Percentiles rank a stretch among this genome's conserved stretches.
phyloP scores from a whole-genome alignment of 2,888 invertebrate genomes.

The Tethea ocularis region DNA sequence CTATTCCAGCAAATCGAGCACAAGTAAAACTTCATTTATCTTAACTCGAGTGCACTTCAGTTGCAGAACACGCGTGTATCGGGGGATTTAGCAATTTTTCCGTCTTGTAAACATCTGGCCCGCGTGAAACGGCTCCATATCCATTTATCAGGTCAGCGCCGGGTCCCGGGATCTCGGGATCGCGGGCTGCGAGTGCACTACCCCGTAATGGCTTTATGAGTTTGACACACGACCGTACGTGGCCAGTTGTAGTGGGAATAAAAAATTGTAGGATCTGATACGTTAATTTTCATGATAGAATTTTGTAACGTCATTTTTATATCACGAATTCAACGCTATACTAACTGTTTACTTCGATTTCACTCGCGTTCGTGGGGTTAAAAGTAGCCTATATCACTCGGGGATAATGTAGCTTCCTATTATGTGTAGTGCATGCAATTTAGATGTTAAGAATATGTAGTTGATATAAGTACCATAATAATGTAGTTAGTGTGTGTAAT shows the following conservation, averaged over 20 bases:
- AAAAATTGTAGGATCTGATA: neutral
- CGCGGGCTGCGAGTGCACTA: conserved; percentile 19
- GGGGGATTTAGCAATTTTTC: conserved; percentile 21
- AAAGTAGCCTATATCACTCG: too few species aligned
- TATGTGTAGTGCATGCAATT: too few species aligned
- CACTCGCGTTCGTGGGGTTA: too few species aligned
- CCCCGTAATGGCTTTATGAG: conserved; percentile 23
- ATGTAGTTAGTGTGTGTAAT: too few species aligned
- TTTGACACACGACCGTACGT: conserved; percentile 12
- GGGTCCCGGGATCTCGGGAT: conserved; percentile 18
- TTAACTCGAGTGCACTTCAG: conserved; percentile 19
- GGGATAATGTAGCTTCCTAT: too few species aligned
- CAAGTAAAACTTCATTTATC: conserved; percentile 16
- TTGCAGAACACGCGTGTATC: conserved; percentile 17
- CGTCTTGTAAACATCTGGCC: conserved; percentile 18
- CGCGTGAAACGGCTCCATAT: conserved; percentile 2
- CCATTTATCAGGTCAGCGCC: conserved; percentile 9
- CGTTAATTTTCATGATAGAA: too few species aligned
- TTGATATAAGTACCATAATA: too few species aligned
- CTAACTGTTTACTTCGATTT: too few species aligned
- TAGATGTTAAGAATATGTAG: too few species aligned
- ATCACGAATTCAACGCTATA: too few species aligned
- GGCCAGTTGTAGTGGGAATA: neutral
- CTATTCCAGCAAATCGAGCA: conserved; percentile 9
- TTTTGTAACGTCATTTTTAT: too few species aligned